phyloP scores from a whole-genome alignment of 2,888 invertebrate species.

The Rotaria socialis region DNA sequence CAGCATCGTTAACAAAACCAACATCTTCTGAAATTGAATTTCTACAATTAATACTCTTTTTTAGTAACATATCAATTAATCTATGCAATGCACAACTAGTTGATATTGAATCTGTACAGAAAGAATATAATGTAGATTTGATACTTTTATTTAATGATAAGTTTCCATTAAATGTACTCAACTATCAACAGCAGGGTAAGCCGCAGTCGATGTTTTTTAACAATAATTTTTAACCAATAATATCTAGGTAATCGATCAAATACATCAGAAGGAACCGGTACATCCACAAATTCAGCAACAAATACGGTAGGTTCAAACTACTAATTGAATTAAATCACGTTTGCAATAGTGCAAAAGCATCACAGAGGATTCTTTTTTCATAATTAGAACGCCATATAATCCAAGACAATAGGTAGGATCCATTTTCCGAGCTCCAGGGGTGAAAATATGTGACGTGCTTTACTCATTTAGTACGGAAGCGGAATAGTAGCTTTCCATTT shows the following conservation, averaged over 20 bases:
- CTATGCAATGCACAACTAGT: not conserved
- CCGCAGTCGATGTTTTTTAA: not conserved
- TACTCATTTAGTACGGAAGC: too few relatives aligned
- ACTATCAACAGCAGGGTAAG: conserved; percentile 11
- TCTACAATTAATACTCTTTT: conserved; percentile 4
- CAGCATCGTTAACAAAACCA: not conserved
- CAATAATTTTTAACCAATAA: not conserved
- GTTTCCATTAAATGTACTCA: not conserved
- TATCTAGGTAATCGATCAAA: not conserved
- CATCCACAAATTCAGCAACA: not conserved
- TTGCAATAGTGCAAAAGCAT: too few relatives aligned
- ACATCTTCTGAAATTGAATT: not conserved
- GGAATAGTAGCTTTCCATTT: too few relatives aligned
- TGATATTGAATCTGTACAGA: conserved; percentile 14
- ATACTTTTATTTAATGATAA: conserved; percentile 26
- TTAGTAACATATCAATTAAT: conserved; percentile 13
- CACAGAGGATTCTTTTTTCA: too few relatives aligned
- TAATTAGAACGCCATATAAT: too few relatives aligned
- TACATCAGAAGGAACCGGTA: not conserved
- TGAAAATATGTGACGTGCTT: too few relatives aligned
- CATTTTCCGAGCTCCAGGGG: too few relatives aligned
- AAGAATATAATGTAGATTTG: conserved; percentile 30
- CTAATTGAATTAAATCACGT: too few relatives aligned
- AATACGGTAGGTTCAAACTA: not conserved
- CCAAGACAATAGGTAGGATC: too few relatives aligned